Evolutionary conservation across 2,113 vertebrate genomes (phyloP).

Genomic region (Lasiurus borealis): DNA sequence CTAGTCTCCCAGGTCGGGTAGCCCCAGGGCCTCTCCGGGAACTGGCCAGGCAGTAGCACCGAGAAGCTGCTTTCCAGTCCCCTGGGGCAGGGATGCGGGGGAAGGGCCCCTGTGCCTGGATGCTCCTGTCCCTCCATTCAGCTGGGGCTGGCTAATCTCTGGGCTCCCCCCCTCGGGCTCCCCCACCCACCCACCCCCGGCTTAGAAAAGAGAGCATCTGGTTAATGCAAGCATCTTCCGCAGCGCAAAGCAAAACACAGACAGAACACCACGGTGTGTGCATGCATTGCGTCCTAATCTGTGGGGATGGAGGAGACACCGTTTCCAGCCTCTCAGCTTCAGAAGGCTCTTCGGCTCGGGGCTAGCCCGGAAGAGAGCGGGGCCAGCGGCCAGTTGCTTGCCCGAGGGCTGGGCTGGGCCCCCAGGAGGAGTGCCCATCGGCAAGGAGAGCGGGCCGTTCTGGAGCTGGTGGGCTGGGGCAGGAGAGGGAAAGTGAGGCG

Average conservation of each 20-base stretch:
- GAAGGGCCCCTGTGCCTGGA: conserved; percentile 63
- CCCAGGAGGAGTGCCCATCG: not conserved
- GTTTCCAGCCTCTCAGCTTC: conserved; percentile 45
- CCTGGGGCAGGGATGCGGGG: not conserved
- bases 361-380: conserved; percentile 45
- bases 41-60: not conserved
- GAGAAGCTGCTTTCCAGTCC: not conserved
- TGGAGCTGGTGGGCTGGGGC: conserved; percentile 63
- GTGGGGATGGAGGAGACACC: not conserved
- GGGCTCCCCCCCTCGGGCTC: conserved; percentile 54
- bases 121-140: conserved; percentile 75
- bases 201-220: not conserved
- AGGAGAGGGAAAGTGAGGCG: not conserved
- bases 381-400: conserved; percentile 69
- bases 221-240: conserved; percentile 70
- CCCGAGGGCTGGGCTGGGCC: conserved; percentile 10
- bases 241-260: conserved; percentile 73
- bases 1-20: not conserved
- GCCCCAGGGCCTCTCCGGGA: not conserved
- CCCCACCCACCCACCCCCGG: conserved; percentile 49
- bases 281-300: conserved; percentile 80
- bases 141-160: conserved; percentile 28
- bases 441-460: not conserved
- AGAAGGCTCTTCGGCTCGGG: conserved; percentile 22
- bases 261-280: conserved; percentile 75